Conservation (phyloP, 2,113 vertebrate species). For the Sciurus niger region DNA sequence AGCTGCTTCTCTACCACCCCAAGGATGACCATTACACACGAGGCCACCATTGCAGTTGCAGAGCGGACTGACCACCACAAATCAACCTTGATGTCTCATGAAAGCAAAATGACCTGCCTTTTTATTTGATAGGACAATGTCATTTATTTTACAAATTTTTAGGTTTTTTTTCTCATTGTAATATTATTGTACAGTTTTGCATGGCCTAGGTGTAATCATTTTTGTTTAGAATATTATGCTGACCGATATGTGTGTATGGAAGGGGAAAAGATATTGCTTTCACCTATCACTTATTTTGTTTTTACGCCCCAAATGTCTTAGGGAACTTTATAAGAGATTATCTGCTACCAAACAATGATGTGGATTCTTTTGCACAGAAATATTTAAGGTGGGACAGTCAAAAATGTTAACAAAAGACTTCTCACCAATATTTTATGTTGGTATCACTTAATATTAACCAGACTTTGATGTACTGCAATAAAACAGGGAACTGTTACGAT, state of each 20-base stretch:
- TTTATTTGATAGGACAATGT: slow-evolving; percentile 94
- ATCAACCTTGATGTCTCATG: slow-evolving; percentile 91
- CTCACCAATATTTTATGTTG: slow-evolving; percentile 93
- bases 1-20: slow-evolving; percentile 29
- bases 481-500: slow-evolving; percentile 96
- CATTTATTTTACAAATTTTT: slow-evolving; percentile 92
- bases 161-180: slow-evolving; percentile 93
- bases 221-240: slow-evolving; percentile 90
- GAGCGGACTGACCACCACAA: slow-evolving; percentile 84
- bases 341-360: slow-evolving; percentile 94
- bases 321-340: slow-evolving; percentile 94
- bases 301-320: slow-evolving; percentile 91
- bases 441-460: slow-evolving; percentile 96
- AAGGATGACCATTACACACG: background rate
- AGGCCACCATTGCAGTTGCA: slow-evolving; percentile 65
- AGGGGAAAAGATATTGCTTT: slow-evolving; percentile 86
- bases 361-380: slow-evolving; percentile 98
- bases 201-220: slow-evolving; percentile 98
- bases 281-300: slow-evolving; percentile 89
- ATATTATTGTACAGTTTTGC: slow-evolving; percentile 99
- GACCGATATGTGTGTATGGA: slow-evolving; percentile 84
- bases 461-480: slow-evolving; percentile 98
- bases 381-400: slow-evolving; percentile 97
- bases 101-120: slow-evolving; percentile 93
- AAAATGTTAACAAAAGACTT: slow-evolving; percentile 92